Conservation (phyloP, 1,140 invertebrate genomes). For the Ectropis grisescens region DNA sequence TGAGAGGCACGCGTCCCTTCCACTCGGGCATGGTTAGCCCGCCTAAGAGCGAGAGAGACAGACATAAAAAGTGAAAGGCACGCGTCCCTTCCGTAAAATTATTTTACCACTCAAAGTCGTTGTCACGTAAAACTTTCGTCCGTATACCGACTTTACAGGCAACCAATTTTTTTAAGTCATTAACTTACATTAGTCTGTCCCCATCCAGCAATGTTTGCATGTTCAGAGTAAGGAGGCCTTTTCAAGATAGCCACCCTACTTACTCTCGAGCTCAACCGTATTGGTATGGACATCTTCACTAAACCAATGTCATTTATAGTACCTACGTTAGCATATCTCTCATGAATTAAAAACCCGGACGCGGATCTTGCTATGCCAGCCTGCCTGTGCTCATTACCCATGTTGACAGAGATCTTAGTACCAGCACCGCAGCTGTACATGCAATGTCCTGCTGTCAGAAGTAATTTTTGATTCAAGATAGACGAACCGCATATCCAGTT, state of each 20-base stretch:
- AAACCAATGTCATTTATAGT: constrained; percentile 7
- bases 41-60: too few species aligned
- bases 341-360: not conserved
- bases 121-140: too few species aligned
- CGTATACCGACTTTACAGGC: too few species aligned
- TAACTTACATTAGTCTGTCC: constrained; percentile 7
- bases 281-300: not conserved
- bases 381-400: constrained; percentile 5
- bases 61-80: too few species aligned
- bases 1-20: too few species aligned
- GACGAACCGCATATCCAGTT: constrained; percentile 12
- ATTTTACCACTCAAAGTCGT: too few species aligned
- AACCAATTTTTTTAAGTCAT: too few species aligned
- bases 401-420: not conserved
- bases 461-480: constrained; percentile 7
- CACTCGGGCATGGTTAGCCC: too few species aligned
- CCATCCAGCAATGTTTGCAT: constrained; percentile 9
- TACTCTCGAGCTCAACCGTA: constrained; percentile 2
- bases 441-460: constrained; percentile 19
- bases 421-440: constrained; percentile 3
- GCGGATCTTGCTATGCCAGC: not conserved
- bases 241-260: constrained; percentile 2
- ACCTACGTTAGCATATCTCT: not conserved
- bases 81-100: too few species aligned
- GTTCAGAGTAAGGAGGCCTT: constrained; percentile 2